Percentiles rank a stretch among this genome's conserved stretches.
phyloP scores from a whole-genome alignment of 2,797 vertebrate genomes.

The Amblyraja radiata region DNA sequence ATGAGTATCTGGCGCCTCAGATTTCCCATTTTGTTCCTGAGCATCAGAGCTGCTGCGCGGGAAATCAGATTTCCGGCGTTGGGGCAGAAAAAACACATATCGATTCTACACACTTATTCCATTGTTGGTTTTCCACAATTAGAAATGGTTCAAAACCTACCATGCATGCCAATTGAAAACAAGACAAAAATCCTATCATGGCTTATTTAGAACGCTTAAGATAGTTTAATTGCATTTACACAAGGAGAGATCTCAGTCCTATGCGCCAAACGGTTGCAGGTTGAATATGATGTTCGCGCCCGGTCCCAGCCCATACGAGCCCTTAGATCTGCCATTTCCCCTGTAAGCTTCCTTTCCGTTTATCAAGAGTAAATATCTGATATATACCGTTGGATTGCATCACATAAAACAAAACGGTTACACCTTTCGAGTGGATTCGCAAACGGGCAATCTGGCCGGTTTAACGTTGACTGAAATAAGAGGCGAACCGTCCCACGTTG shows the following conservation, averaged over 20 bases:
- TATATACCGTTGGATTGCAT: background rate
- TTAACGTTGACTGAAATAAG: background rate
- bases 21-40: background rate
- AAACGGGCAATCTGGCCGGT: background rate
- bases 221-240: background rate
- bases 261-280: background rate
- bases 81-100: constrained; percentile 1
- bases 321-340: background rate
- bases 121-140: background rate
- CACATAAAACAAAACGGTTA: background rate
- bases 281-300: background rate
- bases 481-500: background rate
- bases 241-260: background rate
- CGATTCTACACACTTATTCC: background rate
- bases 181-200: background rate
- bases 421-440: background rate
- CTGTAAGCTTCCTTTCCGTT: background rate
- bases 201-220: background rate
- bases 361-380: background rate
- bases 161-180: background rate
- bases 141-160: background rate
- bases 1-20: constrained; percentile 34
- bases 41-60: constrained; percentile 21
- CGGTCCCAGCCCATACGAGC: background rate
- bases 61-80: constrained; percentile 31